Base-by-base conservation (phyloP, 2,113 vertebrate species). In the Sphyrna mokarran region DNA sequence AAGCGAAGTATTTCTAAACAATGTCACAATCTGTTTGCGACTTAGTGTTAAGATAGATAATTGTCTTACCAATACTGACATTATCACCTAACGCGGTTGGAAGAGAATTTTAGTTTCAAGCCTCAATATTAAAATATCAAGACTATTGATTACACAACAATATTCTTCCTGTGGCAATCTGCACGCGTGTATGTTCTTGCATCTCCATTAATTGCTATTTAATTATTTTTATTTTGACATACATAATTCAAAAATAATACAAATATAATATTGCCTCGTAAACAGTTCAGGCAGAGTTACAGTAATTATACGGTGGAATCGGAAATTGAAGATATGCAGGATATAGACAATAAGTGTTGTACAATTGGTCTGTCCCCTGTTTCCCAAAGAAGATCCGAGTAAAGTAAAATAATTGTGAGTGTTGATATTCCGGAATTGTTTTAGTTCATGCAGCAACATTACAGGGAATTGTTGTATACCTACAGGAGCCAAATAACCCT, bases 211-310 rank as follows among this genome's bases (percentile, higher is more conserved):
- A 72, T 95, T 95, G 69, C 69, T 48, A 54, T 72, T 72, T 95
- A 95, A 72, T 48, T 72, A 29, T 54, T 29, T 95, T 72, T 95
- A 95, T 72, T 95, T 95, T 95, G 94, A 95, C 94, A 72, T 72
- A 72, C 90, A 94, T 43, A 94, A 94, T 94, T 94, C 94, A 95
- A 76, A 95, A 70, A 95, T 72, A 95, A 95, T 33, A 14, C 69
- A 43, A 72, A 76, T 94, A 76, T 76, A 72, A 72, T 54, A 72
- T 72, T 14, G 68, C 69, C 68, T 14, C 54, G 69, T 95, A 43
- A 95, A 48, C 68, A 72, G 23, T 72, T 76, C 40, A 76, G 68
- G 33, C 37, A 94, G 94, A 72, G 20, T 72, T 72, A 26, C 37
- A 95, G 40, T 95, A 70, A 94, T 94, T 94, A 94, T 70, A 95